Conservation (phyloP, 1,140 invertebrate genomes). For the Manduca sexta region DNA sequence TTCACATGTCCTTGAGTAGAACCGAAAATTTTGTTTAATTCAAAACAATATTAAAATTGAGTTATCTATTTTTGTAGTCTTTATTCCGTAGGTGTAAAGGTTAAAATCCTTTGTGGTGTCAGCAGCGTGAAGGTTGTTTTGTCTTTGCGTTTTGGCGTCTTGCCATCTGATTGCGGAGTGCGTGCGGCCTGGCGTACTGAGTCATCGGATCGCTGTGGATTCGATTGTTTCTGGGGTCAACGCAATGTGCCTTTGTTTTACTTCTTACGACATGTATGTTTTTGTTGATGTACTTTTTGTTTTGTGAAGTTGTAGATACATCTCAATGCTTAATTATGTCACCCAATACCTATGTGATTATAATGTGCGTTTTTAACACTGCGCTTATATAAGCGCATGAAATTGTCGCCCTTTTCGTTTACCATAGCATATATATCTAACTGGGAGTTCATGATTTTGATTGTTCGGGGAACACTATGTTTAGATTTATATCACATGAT, state of each 20-base stretch:
- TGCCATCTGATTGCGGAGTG: not conserved
- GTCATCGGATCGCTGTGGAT: not conserved
- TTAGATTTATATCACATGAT: not conserved
- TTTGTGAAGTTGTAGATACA: no score
- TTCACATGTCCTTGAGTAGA: not conserved
- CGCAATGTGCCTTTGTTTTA: no score
- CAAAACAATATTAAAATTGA: not conserved
- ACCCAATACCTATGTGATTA: no score
- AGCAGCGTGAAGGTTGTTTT: constrained; percentile 6
- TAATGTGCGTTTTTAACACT: no score
- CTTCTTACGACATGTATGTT: no score
- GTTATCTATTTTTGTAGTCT: not conserved
- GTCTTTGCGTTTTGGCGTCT: not conserved
- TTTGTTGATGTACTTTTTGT: no score
- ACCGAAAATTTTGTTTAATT: not conserved
- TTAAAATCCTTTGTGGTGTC: constrained; percentile 8
- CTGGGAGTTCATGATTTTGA: no score
- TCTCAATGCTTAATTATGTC: no score
- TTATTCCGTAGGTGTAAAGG: constrained; percentile 6
- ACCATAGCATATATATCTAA: no score
- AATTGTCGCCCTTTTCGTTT: no score
- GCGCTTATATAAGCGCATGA: no score
- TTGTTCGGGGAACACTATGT: no score
- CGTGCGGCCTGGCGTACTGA: not conserved
- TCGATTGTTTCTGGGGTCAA: not conserved